Evolutionary conservation across 2,888 invertebrate species (phyloP).

Genomic region (Omphaloscelis lunosa): DNA sequence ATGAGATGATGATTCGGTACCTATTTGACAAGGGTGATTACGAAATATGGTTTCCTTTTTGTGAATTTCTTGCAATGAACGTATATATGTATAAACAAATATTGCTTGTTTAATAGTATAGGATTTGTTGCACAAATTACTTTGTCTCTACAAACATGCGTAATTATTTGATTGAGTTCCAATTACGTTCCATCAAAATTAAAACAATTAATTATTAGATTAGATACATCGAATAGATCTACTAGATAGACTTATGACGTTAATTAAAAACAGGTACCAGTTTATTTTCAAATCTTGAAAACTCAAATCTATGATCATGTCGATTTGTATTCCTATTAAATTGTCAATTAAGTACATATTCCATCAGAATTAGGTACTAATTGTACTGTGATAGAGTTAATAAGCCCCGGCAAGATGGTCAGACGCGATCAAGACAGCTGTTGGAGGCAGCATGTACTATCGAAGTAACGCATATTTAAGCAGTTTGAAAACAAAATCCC

Average conservation of each 20-base stretch:
- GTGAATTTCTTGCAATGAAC: background rate
- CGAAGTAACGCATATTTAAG: too few species aligned
- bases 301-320: background rate
- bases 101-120: too few species aligned
- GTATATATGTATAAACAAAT: too few species aligned
- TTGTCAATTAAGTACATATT: background rate
- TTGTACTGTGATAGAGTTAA: background rate
- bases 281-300: conserved; percentile 16
- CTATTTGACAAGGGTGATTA: conserved; percentile 15
- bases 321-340: conserved; percentile 8
- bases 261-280: conserved; percentile 32
- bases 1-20: conserved; percentile 14
- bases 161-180: conserved; percentile 5
- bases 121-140: background rate
- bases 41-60: conserved; percentile 7
- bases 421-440: too few species aligned
- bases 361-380: background rate
- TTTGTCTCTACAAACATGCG: background rate
- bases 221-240: conserved; percentile 10
- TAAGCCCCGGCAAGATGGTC: too few species aligned
- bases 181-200: conserved; percentile 17
- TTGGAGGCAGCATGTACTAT: too few species aligned
- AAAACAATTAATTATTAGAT: conserved; percentile 9
- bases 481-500: too few species aligned
- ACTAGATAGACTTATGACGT: conserved; percentile 8